Percentiles rank a stretch among this genome's conserved stretches.
These are phyloP conservation scores for Triplophysa dalaica DNA, from an alignment of 2,113 vertebrate genomes.

Conservation along the genomic window DNA sequence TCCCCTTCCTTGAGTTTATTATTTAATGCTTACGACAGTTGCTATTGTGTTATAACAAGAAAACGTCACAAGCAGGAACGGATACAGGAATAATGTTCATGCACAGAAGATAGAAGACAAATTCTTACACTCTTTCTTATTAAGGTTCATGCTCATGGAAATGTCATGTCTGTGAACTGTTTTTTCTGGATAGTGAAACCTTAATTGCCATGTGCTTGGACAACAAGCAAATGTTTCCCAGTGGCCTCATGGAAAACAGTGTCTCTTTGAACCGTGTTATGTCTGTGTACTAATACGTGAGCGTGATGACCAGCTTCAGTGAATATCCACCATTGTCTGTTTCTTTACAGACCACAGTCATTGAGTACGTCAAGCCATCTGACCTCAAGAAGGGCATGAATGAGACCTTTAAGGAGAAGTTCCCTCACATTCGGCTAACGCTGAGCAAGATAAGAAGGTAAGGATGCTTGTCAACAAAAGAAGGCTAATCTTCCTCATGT, in stretches of 20 bases:
- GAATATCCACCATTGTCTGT: slow-evolving; percentile 45
- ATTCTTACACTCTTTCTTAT: too few species aligned
- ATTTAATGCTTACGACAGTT: slow-evolving; percentile 59
- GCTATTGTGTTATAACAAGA: slow-evolving; percentile 61
- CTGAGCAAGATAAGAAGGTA: slow-evolving; percentile 99
- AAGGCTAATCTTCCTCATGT: not conserved
- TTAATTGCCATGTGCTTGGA: not conserved
- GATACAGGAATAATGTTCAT: not conserved
- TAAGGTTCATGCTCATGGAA: not conserved
- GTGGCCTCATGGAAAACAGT: not conserved
- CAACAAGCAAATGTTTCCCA: not conserved
- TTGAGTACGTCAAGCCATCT: slow-evolving; percentile 97
- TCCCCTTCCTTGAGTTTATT: slow-evolving; percentile 59
- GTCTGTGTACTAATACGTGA: not conserved
- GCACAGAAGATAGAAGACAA: not conserved
- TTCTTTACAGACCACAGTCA: slow-evolving; percentile 88
- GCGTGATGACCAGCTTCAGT: slow-evolving; percentile 8
- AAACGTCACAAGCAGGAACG: slow-evolving; percentile 42
- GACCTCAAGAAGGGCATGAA: slow-evolving; percentile 99
- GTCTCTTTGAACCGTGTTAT: not conserved
- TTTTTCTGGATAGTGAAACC: not conserved
- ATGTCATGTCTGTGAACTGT: not conserved
- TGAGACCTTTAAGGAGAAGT: slow-evolving; percentile 98
- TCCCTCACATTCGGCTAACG: slow-evolving; percentile 93
- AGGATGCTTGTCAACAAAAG: not conserved